These are phyloP conservation scores for Tonatia bakeri DNA, from an alignment of 2,113 vertebrate species.

Conservation along the genomic window DNA sequence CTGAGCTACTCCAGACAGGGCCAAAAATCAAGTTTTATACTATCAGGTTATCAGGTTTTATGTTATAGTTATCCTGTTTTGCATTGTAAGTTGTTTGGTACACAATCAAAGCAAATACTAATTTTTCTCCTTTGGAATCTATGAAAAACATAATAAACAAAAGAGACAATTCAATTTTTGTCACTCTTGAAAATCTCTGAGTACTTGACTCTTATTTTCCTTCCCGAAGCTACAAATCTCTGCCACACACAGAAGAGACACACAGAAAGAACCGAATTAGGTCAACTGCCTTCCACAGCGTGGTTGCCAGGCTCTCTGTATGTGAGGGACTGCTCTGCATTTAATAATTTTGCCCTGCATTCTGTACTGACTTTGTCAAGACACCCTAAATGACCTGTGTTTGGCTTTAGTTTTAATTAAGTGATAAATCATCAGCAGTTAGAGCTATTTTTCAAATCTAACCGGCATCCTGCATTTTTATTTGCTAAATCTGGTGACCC, in stretches of 20 bases:
- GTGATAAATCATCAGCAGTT: not conserved
- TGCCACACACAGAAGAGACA: not conserved
- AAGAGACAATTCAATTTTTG: not conserved
- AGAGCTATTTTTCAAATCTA: not conserved
- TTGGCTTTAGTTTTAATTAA: not conserved
- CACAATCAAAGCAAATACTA: not conserved
- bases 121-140: not conserved
- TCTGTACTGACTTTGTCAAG: not conserved
- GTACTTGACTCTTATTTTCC: not conserved
- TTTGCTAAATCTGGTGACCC: not conserved
- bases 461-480: not conserved
- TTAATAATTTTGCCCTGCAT: not conserved
- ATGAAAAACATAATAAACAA: not conserved
- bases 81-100: not conserved
- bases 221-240: not conserved
- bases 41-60: not conserved
- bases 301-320: not conserved
- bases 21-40: not conserved
- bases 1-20: no score
- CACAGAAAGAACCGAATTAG: not conserved
- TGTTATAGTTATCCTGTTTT: not conserved
- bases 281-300: not conserved
- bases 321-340: not conserved
- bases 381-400: not conserved
- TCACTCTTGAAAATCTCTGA: not conserved